phyloP scores from a whole-genome alignment of 1,140 invertebrate genomes.

The Antheraea pernyi region DNA sequence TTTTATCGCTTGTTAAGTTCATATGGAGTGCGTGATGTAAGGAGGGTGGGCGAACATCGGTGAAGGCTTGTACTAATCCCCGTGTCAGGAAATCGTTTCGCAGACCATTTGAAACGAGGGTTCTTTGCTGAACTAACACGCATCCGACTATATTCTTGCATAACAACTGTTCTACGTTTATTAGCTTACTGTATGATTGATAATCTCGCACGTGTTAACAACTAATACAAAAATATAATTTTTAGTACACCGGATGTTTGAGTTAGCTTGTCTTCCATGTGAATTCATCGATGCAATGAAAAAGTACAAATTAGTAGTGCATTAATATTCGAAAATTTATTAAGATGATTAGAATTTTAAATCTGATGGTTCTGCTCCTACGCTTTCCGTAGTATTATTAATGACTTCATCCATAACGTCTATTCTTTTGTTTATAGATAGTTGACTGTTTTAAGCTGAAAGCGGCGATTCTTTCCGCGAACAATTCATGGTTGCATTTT shows the following conservation, averaged over 20 bases:
- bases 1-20: conserved; percentile 43
- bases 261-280: neutral
- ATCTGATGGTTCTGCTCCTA: neutral
- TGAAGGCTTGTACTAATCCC: conserved; percentile 79
- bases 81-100: conserved; percentile 78
- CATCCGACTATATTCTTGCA: conserved; percentile 69
- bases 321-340: conserved; percentile 1
- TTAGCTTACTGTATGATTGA: conserved; percentile 32
- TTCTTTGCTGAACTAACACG: conserved; percentile 63
- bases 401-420: neutral
- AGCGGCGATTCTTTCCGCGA: too few relatives aligned
- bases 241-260: neutral
- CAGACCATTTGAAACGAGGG: conserved; percentile 75
- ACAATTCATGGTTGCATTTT: too few relatives aligned
- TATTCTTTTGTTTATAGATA: too few relatives aligned
- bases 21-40: conserved; percentile 76
- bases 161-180: conserved; percentile 62
- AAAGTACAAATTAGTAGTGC: neutral
- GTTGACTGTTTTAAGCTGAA: too few relatives aligned
- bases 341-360: conserved; percentile 1
- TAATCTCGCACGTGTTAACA: conserved; percentile 1
- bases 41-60: conserved; percentile 70
- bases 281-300: neutral
- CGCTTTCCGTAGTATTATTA: conserved; percentile 3
- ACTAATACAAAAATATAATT: neutral